Evolutionary conservation across 92 coral and sea anemone genomes (phyloP).

Genomic region (Parazoanthus darwini): DNA sequence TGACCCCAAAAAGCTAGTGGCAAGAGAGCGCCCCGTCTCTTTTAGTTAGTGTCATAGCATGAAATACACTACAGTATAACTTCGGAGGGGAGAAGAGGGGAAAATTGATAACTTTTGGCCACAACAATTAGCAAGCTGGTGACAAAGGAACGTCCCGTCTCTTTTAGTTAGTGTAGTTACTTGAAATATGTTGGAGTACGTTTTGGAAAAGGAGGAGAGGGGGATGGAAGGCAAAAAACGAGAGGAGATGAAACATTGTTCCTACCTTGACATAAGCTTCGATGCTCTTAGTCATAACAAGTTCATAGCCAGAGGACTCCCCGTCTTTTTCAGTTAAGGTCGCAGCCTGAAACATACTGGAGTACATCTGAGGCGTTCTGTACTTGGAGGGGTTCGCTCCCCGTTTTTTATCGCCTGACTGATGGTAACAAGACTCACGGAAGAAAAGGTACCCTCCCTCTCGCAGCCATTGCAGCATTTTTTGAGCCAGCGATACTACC

Average conservation of each 20-base stretch:
- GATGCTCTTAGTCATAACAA: slow-evolving; percentile 59
- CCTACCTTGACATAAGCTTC: slow-evolving; percentile 75
- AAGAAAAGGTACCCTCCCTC: slow-evolving; percentile 68
- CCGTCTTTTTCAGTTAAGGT: slow-evolving; percentile 43
- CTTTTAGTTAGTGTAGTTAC: no score
- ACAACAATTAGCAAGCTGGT: no score
- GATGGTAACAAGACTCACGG: slow-evolving; percentile 82
- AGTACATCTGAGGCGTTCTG: slow-evolving; percentile 68
- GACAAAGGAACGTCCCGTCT: no score
- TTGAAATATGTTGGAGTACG: no score
- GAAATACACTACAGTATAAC: no score
- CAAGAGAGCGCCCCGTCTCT: no score
- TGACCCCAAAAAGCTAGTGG: no score
- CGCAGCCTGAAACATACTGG: slow-evolving; percentile 55
- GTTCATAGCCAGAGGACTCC: slow-evolving; percentile 37
- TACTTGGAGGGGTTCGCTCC: slow-evolving; percentile 73
- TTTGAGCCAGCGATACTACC: slow-evolving; percentile 63
- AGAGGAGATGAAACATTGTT: background rate
- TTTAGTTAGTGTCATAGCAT: no score
- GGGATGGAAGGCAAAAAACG: no score
- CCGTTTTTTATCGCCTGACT: slow-evolving; percentile 71
- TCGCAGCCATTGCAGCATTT: slow-evolving; percentile 64
- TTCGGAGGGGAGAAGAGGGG: no score
- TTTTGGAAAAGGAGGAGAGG: no score
- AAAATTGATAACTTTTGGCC: no score